A percentile compares a stretch with the other conserved stretches of the same genome.
These are phyloP conservation scores for Rallus crepitans DNA, from an alignment of 2,797 vertebrate genomes.

Conservation along the genomic window DNA sequence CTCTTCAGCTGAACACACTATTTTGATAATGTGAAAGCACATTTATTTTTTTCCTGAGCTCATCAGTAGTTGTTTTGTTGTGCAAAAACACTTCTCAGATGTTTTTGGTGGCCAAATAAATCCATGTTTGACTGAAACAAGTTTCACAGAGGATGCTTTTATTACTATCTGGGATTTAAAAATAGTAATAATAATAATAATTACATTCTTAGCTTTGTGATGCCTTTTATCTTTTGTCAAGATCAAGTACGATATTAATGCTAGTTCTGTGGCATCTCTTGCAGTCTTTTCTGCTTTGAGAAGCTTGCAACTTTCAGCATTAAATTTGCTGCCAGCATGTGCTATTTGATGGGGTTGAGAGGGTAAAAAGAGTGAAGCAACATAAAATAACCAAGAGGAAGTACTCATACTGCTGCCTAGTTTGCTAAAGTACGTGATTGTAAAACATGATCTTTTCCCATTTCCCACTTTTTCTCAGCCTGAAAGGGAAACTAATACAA, in stretches of 20 bases:
- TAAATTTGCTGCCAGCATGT: neutral
- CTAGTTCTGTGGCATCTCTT: neutral
- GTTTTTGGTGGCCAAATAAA: neutral
- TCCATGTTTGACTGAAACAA: neutral
- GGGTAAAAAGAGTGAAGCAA: neutral
- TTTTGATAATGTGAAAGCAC: slow-evolving; percentile 5
- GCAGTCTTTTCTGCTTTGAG: neutral
- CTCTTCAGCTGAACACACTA: neutral
- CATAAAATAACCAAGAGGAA: neutral
- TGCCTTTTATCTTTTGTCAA: neutral
- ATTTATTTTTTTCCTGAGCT: neutral
- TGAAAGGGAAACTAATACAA: neutral
- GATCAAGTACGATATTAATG: neutral
- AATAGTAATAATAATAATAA: neutral
- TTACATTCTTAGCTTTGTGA: neutral
- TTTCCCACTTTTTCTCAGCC: neutral
- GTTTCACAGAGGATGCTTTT: neutral
- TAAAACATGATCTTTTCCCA: neutral
- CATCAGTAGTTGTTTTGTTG: neutral
- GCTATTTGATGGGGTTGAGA: neutral
- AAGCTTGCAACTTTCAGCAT: neutral
- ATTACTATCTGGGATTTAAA: neutral
- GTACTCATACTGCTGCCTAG: neutral
- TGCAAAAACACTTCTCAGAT: neutral
- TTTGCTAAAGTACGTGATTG: neutral